Evolutionary conservation across 2,113 vertebrate genomes (phyloP), one percentile per base, ranked within the genome.

Genomic region (Sclerurus mexicanus): DNA sequence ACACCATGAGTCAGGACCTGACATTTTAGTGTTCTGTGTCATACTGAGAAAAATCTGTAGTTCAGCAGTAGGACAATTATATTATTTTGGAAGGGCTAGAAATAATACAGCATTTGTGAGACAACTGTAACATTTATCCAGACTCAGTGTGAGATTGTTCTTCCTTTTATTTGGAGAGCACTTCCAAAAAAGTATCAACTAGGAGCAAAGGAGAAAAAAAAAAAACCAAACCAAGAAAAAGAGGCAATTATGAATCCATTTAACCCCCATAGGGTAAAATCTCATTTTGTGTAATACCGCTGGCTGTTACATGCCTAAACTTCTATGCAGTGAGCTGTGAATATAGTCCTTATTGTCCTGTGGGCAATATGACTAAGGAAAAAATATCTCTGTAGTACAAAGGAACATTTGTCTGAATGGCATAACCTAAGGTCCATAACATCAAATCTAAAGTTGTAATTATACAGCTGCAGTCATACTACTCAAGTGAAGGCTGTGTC

Each of bases 31-130:
- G 92, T 96, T 97, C 94, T 97, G 96, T 97, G 95, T 97, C 96
- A 97, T 97, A 96, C 95, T 97, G 97, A 97, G 95, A 96, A 97
- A 97, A 97, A 97, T 97, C 96, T 98, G 96, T 97, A 96, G 92
- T 97, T 97, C 95, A 71, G 86, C 89, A 93, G 93, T 94, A 93
- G 89, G 94, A 96, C 91, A 93, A 85, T 89, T 93, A 90, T 89
- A 84, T 91, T 94, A 85, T 93, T 93, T 97, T 96, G 92, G 93
- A 96, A 96, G 50, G 84, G 69, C 71, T 94, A 92, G 95, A 95
- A 96, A 97, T 97, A 95, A 90, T 88, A 89, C 88, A 78, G 85
- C 80, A 85, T 95, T 95, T 97, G 93, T 93, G 95, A 95, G 96
- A 87, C 88, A 95, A 89, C 91, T 93, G 77, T 96, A 96, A 94